These are phyloP conservation scores for Porites australiensis DNA, from an alignment of 64 coral and sea anemone genomes.

Conservation along the genomic window DNA sequence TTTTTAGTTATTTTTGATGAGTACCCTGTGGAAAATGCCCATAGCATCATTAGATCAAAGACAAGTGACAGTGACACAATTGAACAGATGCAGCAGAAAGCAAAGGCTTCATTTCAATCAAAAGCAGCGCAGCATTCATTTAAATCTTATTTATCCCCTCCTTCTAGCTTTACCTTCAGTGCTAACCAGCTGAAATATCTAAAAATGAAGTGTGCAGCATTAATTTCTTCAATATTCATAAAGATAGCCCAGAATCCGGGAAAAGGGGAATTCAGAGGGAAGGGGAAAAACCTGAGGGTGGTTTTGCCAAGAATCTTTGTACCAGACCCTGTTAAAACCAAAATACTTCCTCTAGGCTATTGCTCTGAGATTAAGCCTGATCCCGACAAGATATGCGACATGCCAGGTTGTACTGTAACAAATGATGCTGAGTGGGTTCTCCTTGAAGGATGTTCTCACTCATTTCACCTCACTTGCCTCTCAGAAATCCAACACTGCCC, in stretches of 20 bases:
- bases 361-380: background rate
- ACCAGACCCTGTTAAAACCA: no score
- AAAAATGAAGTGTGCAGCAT: constrained; percentile 10
- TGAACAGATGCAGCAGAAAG: constrained; percentile 16
- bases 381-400: background rate
- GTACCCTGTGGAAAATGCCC: constrained; percentile 50
- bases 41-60: constrained; percentile 24
- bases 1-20: background rate
- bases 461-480: constrained; percentile 25
- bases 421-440: background rate
- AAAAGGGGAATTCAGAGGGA: background rate
- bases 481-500: background rate
- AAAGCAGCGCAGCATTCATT: background rate
- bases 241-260: background rate
- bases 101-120: constrained; percentile 1
- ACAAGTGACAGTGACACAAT: constrained; percentile 26
- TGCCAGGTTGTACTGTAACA: background rate
- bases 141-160: background rate
- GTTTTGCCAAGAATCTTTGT: background rate
- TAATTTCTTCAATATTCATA: background rate
- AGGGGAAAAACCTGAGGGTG: background rate
- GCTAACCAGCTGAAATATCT: background rate
- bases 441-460: constrained; percentile 46
- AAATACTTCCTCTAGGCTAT: no score
- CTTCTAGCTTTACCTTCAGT: background rate